Base-by-base conservation (phyloP, 2,888 invertebrate genomes). In the Crocallis elinguaria region DNA sequence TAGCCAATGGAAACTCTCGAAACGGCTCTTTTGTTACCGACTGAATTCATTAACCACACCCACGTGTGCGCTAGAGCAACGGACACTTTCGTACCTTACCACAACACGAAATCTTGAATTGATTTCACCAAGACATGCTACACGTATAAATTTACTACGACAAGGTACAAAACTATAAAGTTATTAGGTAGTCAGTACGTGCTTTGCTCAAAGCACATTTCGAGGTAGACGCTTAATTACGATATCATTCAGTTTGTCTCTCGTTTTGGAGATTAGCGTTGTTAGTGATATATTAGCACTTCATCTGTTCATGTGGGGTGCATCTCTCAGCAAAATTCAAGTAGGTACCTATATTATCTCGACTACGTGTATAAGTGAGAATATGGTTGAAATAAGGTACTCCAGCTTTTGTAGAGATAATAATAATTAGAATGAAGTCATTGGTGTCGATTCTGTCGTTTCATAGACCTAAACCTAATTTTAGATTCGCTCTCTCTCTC, bases 21-120 rank as follows among this genome's bases (percentile, higher is more conserved):
- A 70, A 76, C 66, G 73, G 73, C 71, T 70, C 79, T 78, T 80
- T 84, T 82, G 84, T 82, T 80, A 78, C 77, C 75, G 79, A 71
- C 67, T 65, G 73, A 76, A 79, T 82, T 81, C 73, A 81, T 82
- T 84, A 75, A 64, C 54, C 62, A 57, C 56, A 57, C 43, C 49
- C 50, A 50, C 37, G 43, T 44, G 32, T 14, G 16, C 50, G 21
- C 29, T 21, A 33, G 11, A 51, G 37, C n/a, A n/a, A n/a, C n/a
- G n/a, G 53, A 52, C 51, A 38, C 21, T 21, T 25, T 25, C 11
- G 19, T 9, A 33, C 44, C 17, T 17, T 45, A 16, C 19, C 45
- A 21, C 12, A 21, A 16, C 33, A 48, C 12, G 8, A 36, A 38
- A 29, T 17, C 45, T 51, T 29, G 35, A 8, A 21, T 49, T 43